Percentiles rank a stretch among this genome's conserved stretches.
These are phyloP conservation scores for Rhinoderma darwinii DNA, from an alignment of 2,113 vertebrate genomes.

Conservation along the genomic window DNA sequence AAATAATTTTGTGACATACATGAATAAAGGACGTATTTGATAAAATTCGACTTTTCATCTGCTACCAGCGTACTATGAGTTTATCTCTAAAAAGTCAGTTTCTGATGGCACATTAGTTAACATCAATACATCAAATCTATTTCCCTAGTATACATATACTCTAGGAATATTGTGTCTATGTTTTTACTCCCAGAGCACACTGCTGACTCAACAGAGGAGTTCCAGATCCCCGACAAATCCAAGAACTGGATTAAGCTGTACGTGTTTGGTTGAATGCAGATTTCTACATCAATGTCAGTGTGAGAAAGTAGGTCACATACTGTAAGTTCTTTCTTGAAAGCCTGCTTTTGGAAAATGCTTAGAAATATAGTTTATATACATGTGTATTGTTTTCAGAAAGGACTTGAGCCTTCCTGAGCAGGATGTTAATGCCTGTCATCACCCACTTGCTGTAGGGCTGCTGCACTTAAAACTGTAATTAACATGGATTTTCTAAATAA, in stretches of 20 bases:
- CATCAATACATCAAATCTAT: background rate
- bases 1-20: too few species aligned
- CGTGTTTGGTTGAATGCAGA: constrained; percentile 56
- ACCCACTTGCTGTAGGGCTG: constrained; percentile 37
- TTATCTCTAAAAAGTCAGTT: background rate
- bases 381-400: constrained; percentile 29
- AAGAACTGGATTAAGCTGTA: constrained; percentile 32
- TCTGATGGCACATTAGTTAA: background rate
- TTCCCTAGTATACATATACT: background rate
- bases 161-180: background rate
- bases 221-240: constrained; percentile 28
- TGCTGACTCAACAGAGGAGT: constrained; percentile 42
- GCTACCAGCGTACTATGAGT: too few species aligned
- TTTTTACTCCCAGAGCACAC: background rate
- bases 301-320: constrained; percentile 53
- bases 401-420: constrained; percentile 8
- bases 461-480: constrained; percentile 57
- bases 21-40: too few species aligned
- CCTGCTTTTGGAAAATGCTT: constrained; percentile 49
- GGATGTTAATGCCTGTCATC: constrained; percentile 42
- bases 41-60: too few species aligned
- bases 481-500: constrained; percentile 57
- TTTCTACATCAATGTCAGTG: constrained; percentile 50
- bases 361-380: constrained; percentile 36
- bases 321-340: constrained; percentile 30